A percentile compares a stretch with the other conserved stretches of the same genome.
These are phyloP conservation scores for Chrysolophus pictus DNA, from an alignment of 2,797 vertebrate genomes.

Conservation along the genomic window DNA sequence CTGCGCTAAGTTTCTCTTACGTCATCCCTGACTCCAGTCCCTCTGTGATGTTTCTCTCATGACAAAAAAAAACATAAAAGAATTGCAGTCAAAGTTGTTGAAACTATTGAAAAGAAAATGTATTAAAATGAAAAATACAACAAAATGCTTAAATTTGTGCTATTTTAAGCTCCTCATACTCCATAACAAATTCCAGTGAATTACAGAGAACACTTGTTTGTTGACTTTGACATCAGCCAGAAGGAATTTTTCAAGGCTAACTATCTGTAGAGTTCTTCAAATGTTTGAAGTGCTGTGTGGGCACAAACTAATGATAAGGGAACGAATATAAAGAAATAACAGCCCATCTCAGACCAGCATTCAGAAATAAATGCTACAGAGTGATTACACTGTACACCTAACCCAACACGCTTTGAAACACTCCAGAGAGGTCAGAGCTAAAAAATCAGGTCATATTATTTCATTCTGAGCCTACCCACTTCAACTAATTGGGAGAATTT, in stretches of 20 bases:
- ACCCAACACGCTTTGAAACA: constrained; percentile 4
- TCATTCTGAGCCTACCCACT: constrained; percentile 25
- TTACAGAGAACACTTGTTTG: not conserved
- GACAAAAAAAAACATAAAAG: not conserved
- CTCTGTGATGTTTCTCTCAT: not conserved
- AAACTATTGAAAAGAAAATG: not conserved
- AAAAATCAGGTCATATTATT: constrained; percentile 42
- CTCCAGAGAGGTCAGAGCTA: constrained; percentile 26
- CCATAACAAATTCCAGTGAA: not conserved
- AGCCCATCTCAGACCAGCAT: not conserved
- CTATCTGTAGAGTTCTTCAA: not conserved
- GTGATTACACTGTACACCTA: not conserved
- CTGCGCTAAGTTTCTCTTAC: not conserved
- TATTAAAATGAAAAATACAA: not conserved
- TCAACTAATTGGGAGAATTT: constrained; percentile 48
- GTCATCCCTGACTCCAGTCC: not conserved
- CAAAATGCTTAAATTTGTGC: not conserved
- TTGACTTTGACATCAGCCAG: not conserved
- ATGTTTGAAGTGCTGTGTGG: not conserved
- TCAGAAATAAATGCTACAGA: not conserved
- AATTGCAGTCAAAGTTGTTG: not conserved
- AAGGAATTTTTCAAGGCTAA: constrained; percentile 14
- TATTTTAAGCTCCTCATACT: not conserved
- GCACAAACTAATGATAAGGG: not conserved
- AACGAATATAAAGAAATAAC: not conserved